Evolutionary conservation across 2,888 invertebrate species (phyloP).

Genomic region (Clostera curtula): DNA sequence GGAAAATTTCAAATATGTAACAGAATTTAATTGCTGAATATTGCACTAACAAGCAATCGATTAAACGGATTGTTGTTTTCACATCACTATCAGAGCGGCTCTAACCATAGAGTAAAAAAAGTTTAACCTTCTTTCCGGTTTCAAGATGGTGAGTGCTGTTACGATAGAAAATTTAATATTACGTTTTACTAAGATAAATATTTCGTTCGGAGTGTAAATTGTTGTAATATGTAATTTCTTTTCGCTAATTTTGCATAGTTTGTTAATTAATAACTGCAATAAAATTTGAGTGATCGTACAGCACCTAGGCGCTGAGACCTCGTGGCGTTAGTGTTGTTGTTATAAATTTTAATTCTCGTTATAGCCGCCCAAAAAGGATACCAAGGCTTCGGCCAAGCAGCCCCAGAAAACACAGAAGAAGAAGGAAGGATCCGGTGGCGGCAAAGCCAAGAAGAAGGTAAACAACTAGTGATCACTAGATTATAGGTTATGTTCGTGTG

Average conservation of each 20-base stretch:
- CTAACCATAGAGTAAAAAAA: slow-evolving; percentile 32
- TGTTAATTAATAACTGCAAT: too few relatives aligned
- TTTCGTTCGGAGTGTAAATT: too few relatives aligned
- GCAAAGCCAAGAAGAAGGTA: slow-evolving; percentile 97
- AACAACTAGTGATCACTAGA: slow-evolving; percentile 23
- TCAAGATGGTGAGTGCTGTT: slow-evolving; percentile 73
- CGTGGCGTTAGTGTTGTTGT: slow-evolving; percentile 51
- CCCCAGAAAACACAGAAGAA: slow-evolving; percentile 96
- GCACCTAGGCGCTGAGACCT: slow-evolving; percentile 32
- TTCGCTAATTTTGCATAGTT: too few relatives aligned
- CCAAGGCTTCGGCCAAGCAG: slow-evolving; percentile 92
- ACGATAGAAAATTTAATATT: too few relatives aligned
- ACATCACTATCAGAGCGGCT: slow-evolving; percentile 16
- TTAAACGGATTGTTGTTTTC: too few relatives aligned
- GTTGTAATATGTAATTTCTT: too few relatives aligned
- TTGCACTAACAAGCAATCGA: too few relatives aligned
- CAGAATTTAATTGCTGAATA: too few relatives aligned
- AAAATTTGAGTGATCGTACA: too few relatives aligned
- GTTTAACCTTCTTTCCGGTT: slow-evolving; percentile 53
- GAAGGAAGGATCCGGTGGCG: slow-evolving; percentile 95
- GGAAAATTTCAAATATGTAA: too few relatives aligned
- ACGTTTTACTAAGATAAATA: too few relatives aligned
- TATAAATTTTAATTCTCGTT: slow-evolving; percentile 49
- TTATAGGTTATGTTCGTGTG: slow-evolving; percentile 55
- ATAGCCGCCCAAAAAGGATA: slow-evolving; percentile 95